Percentiles rank a stretch among this genome's conserved stretches.
Evolutionary conservation across 2,113 vertebrate species (phyloP).

Genomic region (Pagrus major): DNA sequence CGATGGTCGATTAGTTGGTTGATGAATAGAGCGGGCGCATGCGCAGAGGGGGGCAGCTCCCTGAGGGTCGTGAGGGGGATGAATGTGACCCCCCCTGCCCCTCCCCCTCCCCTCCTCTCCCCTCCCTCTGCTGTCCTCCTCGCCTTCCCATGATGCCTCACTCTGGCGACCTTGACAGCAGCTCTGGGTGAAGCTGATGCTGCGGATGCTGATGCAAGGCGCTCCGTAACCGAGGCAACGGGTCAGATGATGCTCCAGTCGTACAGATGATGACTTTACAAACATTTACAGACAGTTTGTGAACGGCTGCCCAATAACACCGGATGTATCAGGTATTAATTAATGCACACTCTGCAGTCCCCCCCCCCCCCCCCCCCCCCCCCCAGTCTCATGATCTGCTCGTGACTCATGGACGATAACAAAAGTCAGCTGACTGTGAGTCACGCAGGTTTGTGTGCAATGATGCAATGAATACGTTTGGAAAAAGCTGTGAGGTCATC

Average conservation of each 20-base stretch:
- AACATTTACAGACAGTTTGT: not conserved
- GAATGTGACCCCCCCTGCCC: not conserved
- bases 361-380: accelerated
- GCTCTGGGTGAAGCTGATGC: constrained; percentile 38
- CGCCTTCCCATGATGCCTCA: constrained; percentile 70
- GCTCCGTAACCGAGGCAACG: constrained; percentile 40
- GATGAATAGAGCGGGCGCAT: not conserved
- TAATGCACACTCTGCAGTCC: not conserved
- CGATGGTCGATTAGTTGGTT: constrained; percentile 46
- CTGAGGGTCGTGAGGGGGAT: not conserved
- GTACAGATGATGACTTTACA: not conserved
- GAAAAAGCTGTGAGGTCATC: no score
- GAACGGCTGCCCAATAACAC: no score
- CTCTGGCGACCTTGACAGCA: constrained; percentile 78
- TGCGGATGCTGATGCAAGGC: constrained; percentile 58
- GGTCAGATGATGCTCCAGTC: not conserved
- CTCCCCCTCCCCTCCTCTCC: not conserved
- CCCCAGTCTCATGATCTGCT: not conserved
- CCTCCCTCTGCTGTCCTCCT: constrained; percentile 3
- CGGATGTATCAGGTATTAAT: not conserved
- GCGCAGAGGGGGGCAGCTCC: not conserved
- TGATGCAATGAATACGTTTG: not conserved
- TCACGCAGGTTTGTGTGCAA: not conserved
- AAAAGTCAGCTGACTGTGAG: constrained; percentile 3
- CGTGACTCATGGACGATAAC: not conserved